A percentile compares a stretch with the other conserved stretches of the same genome.
Conservation (phyloP, 2,113 vertebrate species). For the Cheilinus undulatus region DNA sequence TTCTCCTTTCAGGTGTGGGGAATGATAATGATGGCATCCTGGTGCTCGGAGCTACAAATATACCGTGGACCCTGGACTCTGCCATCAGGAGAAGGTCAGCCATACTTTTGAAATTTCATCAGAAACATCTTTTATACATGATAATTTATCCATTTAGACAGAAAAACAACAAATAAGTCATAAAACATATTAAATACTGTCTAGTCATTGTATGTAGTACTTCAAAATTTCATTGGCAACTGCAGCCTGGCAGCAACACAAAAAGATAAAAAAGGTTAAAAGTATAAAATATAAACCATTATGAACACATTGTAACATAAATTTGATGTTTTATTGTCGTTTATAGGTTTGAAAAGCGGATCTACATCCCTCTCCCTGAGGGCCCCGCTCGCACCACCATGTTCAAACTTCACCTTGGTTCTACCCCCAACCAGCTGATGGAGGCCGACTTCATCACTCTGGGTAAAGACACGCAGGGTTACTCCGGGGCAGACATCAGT, state of each 20-base stretch:
- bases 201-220: no score
- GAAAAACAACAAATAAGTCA: no score
- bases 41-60: constrained; percentile 95
- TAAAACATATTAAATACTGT: no score
- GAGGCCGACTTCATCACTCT: constrained; percentile 88
- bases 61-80: constrained; percentile 95
- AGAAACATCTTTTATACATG: not conserved
- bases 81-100: constrained; percentile 93
- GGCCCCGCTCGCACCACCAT: constrained; percentile 89
- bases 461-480: constrained; percentile 88
- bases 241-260: no score
- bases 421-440: constrained; percentile 84
- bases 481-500: constrained; percentile 94
- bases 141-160: no score
- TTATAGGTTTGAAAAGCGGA: constrained; percentile 93
- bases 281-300: no score
- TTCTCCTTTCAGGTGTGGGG: constrained; percentile 87
- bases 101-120: not conserved
- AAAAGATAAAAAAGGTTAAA: no score
- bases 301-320: no score
- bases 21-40: constrained; percentile 93
- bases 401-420: constrained; percentile 93
- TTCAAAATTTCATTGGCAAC: no score
- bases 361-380: constrained; percentile 95
- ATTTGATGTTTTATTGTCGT: no score